Base-by-base conservation (phyloP, 1,140 invertebrate genomes). In the Leptestheria dahalacensis region DNA sequence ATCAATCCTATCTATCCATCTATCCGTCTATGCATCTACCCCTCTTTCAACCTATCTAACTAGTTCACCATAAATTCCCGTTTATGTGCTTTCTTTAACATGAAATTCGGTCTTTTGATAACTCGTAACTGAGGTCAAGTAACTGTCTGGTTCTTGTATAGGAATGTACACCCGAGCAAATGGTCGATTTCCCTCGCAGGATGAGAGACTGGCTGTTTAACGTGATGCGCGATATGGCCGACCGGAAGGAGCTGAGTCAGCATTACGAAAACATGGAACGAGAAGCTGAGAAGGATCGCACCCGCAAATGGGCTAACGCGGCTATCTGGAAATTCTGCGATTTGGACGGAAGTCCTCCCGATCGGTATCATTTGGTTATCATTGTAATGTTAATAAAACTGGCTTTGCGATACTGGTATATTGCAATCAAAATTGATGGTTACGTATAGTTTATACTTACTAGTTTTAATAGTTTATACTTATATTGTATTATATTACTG, bases 261-360 rank as follows among this genome's bases (percentile, higher is more conserved):
- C 79, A 91, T 68, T 92, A 86, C 68, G 75, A 88, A 68, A 77
- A 83, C 70, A 83, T 93, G 83, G 85, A 94, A 74, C 76, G 82
- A 52, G 88, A 92, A 73, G 89, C 89, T 18, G 89, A 94, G 74
- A 70, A 68, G 52, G 88, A 90, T 68, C 77, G 86, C 64, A 85
- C 84, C 0, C 75, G 84, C 28, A 79, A 86, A 65, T 92, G 90
- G 86, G 79, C 84, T 3, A 90, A 91, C 69, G 90, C 91, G 15
- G 91, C 91, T 33, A 83, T 96, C 57, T 96, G 92, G 92, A 95
- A 96, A 70, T 96, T 91, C 86, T 95, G 91, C 69, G 91, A 96
- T 69, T 76, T 95, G 48, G 91, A 95, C 71, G 84, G 82, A 20
- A 41, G 15, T 15, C 86, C 88, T 59, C 86, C 88, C 66, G 88